Evolutionary conservation across 2,888 invertebrate species (phyloP).

Genomic region (Molorchus minor): DNA sequence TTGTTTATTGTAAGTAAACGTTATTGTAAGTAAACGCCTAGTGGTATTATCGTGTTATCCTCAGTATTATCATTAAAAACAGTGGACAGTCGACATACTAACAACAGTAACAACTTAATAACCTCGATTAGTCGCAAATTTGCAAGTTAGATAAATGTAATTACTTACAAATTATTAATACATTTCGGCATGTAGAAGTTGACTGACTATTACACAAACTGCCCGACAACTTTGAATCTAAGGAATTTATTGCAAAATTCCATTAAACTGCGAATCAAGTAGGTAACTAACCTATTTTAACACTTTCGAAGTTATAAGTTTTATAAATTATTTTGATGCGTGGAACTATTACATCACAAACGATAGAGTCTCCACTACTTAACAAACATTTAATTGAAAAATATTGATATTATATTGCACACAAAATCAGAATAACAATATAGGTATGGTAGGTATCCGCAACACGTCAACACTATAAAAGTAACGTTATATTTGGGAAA

Average conservation of each 20-base stretch:
- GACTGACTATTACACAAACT: constrained; percentile 17
- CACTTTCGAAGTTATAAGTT: constrained; percentile 33
- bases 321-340: constrained; percentile 34
- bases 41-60: no score
- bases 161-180: not conserved
- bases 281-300: constrained; percentile 28
- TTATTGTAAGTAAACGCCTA: no score
- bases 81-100: not conserved
- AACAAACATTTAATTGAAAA: constrained; percentile 17
- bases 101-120: no score
- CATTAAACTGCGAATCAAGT: constrained; percentile 33
- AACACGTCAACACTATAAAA: constrained; percentile 53
- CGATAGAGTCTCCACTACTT: no score
- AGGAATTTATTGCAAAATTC: constrained; percentile 40
- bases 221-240: constrained; percentile 27
- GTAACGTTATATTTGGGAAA: constrained; percentile 59
- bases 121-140: not conserved
- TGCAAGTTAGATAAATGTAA: not conserved
- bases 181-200: not conserved
- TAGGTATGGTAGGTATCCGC: constrained; percentile 31
- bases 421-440: constrained; percentile 8
- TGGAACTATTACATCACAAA: constrained; percentile 56
- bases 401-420: constrained; percentile 27
- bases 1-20: no score
- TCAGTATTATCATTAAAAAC: no score